Percentiles rank a stretch among this genome's conserved stretches.
Evolutionary conservation across 1,140 invertebrate genomes (phyloP).

Genomic region (Galendromus occidentalis): DNA sequence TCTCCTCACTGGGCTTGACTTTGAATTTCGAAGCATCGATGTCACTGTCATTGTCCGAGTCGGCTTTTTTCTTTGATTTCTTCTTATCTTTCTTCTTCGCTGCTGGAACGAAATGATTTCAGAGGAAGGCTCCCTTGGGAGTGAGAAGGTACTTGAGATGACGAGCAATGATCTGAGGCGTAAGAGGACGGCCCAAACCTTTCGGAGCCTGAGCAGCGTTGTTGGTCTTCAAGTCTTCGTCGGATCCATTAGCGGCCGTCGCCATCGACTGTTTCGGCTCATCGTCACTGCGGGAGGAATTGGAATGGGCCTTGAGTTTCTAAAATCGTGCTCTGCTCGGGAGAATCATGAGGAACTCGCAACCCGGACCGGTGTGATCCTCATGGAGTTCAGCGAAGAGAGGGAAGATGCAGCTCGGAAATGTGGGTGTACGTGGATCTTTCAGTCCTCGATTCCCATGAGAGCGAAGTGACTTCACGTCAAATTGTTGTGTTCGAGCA

Average conservation of each 20-base stretch:
- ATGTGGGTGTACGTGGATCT: no score
- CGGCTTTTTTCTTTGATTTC: constrained; percentile 8
- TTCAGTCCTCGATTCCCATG: no score
- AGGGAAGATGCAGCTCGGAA: no score
- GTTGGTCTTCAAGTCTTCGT: not conserved
- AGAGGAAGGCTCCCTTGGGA: not conserved
- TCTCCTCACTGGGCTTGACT: not conserved
- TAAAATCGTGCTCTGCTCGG: no score
- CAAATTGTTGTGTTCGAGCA: no score
- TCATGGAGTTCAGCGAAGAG: no score
- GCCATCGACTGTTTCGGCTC: not conserved
- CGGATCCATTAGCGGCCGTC: not conserved
- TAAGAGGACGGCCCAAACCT: not conserved
- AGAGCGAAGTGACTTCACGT: no score
- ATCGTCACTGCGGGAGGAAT: not conserved
- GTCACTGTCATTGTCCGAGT: not conserved
- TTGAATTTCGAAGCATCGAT: not conserved
- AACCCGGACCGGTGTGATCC: no score
- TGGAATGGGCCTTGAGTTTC: no score
- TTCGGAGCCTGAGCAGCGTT: not conserved
- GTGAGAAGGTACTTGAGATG: not conserved
- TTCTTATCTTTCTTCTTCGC: constrained; percentile 11
- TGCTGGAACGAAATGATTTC: no score
- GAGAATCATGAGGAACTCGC: no score
- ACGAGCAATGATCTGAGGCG: not conserved